Conservation (phyloP, 2,888 invertebrate species). For the Hyppa rectilinea region DNA sequence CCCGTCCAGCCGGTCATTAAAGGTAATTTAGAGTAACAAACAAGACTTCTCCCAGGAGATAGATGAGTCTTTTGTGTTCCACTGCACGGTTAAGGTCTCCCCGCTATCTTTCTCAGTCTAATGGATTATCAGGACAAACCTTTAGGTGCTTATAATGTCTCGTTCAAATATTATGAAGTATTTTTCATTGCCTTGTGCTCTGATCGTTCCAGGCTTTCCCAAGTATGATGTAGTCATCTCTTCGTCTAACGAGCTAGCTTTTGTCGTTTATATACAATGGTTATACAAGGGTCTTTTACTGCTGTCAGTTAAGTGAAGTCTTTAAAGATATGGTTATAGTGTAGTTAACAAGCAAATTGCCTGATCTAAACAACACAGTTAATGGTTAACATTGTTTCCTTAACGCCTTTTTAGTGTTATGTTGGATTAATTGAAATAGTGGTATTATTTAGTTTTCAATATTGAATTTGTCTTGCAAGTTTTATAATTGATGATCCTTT, state of each 20-base stretch:
- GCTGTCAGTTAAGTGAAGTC: constrained; percentile 9
- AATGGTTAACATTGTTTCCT: not conserved
- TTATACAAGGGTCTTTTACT: constrained; percentile 22
- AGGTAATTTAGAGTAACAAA: no score
- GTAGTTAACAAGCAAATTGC: not conserved
- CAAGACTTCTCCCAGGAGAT: no score
- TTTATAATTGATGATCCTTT: constrained; percentile 1
- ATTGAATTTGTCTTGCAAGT: not conserved
- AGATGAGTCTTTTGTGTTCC: not conserved
- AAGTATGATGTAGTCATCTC: not conserved
- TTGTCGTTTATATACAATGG: constrained; percentile 27
- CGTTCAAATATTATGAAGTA: not conserved
- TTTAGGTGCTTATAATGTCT: not conserved
- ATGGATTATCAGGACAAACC: not conserved
- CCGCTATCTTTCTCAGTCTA: not conserved
- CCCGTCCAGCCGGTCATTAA: no score
- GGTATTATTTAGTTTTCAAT: not conserved
- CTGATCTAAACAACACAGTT: constrained; percentile 4
- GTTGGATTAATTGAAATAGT: not conserved
- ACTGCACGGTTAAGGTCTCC: not conserved
- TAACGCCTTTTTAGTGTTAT: not conserved
- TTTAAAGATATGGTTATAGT: constrained; percentile 3
- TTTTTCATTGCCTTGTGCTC: not conserved
- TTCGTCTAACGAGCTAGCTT: constrained; percentile 11
- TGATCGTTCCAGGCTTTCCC: constrained; percentile 4